Percentiles rank a stretch among this genome's conserved stretches.
phyloP scores from a whole-genome alignment of 2,797 vertebrate species.

The Carapus acus region DNA sequence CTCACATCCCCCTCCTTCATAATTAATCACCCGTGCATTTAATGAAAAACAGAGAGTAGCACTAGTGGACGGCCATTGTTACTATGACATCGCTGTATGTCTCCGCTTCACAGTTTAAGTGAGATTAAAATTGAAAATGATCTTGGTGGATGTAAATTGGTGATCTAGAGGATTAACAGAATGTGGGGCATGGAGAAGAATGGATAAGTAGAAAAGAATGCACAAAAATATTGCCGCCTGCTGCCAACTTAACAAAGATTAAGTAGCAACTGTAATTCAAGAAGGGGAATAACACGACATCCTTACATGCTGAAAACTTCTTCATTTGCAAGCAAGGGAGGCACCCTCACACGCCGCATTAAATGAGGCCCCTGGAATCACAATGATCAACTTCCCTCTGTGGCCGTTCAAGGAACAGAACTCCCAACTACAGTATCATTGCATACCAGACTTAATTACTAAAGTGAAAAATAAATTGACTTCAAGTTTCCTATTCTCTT shows the following conservation, averaged over 20 bases:
- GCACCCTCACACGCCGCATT: slow-evolving; percentile 35
- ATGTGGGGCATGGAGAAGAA: slow-evolving; percentile 55
- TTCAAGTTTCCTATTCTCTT: slow-evolving; percentile 32
- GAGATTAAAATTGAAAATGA: slow-evolving; percentile 72
- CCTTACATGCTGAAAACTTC: slow-evolving; percentile 49
- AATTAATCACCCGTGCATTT: slow-evolving; percentile 63
- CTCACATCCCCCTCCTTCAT: slow-evolving; percentile 51
- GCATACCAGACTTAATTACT: slow-evolving; percentile 50
- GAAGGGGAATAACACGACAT: slow-evolving; percentile 53
- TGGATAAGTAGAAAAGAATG: too few relatives aligned
- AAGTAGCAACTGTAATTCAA: slow-evolving; percentile 43
- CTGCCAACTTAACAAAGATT: slow-evolving; percentile 50
- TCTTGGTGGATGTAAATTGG: slow-evolving; percentile 61
- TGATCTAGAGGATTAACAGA: slow-evolving; percentile 69
- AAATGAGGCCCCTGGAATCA: slow-evolving; percentile 28
- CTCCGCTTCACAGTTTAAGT: slow-evolving; percentile 61
- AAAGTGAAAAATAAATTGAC: slow-evolving; percentile 52
- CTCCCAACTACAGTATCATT: slow-evolving; percentile 45
- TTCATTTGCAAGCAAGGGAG: slow-evolving; percentile 59
- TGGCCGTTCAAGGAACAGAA: slow-evolving; percentile 45
- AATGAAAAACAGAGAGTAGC: slow-evolving; percentile 23
- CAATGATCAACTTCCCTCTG: slow-evolving; percentile 42
- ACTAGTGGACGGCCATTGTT: slow-evolving; percentile 38
- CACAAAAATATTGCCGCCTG: slow-evolving; percentile 58
- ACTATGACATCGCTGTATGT: slow-evolving; percentile 59